Percentiles rank a stretch among this genome's conserved stretches.
phyloP scores from a whole-genome alignment of 2,797 vertebrate species.

The Lepus oiostolus region DNA sequence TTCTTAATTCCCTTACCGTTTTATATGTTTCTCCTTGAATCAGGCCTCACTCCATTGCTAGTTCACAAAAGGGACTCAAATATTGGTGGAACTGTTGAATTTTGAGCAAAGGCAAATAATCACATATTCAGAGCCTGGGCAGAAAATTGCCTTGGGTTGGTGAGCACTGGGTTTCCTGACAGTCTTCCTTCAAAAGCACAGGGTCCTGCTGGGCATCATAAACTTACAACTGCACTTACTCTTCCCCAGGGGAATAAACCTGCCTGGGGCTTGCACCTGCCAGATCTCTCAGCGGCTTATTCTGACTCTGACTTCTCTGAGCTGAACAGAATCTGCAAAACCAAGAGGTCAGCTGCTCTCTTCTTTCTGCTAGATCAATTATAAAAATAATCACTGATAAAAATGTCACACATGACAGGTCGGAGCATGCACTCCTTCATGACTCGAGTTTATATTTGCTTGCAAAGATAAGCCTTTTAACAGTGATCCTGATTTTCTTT shows the following conservation, averaged over 20 bases:
- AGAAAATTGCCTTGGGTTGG: neutral
- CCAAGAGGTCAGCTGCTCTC: neutral
- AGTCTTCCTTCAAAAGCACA: neutral
- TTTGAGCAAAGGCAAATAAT: neutral
- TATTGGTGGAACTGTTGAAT: neutral
- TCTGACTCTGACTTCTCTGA: neutral
- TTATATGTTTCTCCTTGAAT: neutral
- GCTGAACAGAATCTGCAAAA: neutral
- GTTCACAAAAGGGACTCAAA: neutral
- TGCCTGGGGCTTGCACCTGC: neutral
- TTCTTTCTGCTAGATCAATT: conserved; percentile 7
- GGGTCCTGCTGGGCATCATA: neutral
- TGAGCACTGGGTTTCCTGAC: neutral
- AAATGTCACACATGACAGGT: neutral
- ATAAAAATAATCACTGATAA: neutral
- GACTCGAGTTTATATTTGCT: neutral
- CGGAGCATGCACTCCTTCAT: neutral
- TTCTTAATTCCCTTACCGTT: neutral
- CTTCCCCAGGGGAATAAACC: neutral
- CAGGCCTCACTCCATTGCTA: neutral
- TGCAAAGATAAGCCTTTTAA: neutral
- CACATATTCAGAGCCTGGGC: neutral
- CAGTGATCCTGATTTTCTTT: neutral
- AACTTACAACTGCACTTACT: neutral
- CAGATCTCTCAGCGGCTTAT: neutral